These are phyloP conservation scores for Mormoops blainvillei DNA, from an alignment of 2,113 vertebrate species.

Conservation along the genomic window DNA sequence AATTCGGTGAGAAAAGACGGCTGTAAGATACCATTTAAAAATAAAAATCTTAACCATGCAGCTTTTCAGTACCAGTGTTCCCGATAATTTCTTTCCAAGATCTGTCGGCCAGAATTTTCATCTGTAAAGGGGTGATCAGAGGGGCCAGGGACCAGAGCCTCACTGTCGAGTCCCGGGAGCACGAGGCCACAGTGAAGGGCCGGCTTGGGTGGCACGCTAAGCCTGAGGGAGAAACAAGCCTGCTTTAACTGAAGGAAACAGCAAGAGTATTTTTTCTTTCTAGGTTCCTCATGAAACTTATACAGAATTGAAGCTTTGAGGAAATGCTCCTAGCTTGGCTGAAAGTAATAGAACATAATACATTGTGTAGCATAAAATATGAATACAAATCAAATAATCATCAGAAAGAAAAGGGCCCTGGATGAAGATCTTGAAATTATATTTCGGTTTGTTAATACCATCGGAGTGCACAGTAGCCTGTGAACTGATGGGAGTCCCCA, in stretches of 20 bases:
- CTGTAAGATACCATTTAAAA: not conserved
- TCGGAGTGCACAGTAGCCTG: not conserved
- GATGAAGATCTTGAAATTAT: not conserved
- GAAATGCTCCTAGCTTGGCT: not conserved
- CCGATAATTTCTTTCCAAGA: slow-evolving; percentile 94
- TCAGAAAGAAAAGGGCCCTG: not conserved
- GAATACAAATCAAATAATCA: not conserved
- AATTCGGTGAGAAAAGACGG: not conserved
- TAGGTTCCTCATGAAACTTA: not conserved
- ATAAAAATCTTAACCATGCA: not conserved
- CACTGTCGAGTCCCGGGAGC: slow-evolving; percentile 97
- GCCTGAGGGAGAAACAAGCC: slow-evolving; percentile 77
- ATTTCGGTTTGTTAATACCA: not conserved
- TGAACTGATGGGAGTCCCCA: not conserved
- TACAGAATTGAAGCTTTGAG: not conserved
- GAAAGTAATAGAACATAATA: not conserved
- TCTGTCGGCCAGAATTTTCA: slow-evolving; percentile 89
- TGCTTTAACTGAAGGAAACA: not conserved
- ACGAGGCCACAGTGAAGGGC: slow-evolving; percentile 97
- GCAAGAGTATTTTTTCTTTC: not conserved
- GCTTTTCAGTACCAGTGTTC: slow-evolving; percentile 86
- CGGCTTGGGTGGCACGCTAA: slow-evolving; percentile 92
- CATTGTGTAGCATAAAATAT: not conserved
- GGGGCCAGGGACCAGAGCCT: slow-evolving; percentile 95
- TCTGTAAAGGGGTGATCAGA: slow-evolving; percentile 89